Base-by-base conservation (phyloP, 2,113 vertebrate species). In the Spermophilus dauricus region DNA sequence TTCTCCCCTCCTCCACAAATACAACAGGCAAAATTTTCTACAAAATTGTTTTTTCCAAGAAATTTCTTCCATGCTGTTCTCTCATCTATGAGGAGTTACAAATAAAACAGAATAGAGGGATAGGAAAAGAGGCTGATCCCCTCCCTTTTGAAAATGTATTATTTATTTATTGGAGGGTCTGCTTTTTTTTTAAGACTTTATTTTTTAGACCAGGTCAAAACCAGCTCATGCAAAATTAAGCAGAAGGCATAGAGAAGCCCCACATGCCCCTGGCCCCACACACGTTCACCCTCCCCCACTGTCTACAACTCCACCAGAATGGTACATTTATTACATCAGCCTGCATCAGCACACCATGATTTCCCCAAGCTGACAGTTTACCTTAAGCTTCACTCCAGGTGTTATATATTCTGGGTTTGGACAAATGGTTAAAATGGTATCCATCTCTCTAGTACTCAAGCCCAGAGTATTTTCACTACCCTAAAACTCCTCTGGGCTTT, bases 251-350 rank as follows among this genome's bases (percentile, higher is more conserved):
- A 53, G 14, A 90, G 12, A 28, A 32, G 28, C 39, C 8, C 18
- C 14, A 28, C 28, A 37, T 6, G 22, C 26, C 5, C 56, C 16
- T 48, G 6, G 10, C n/a, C 28, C 32, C 3, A 4, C 16, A 42
- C 18, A 2, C 0, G 13, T 42, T 17, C 5, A 4, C 4, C 11
- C 20, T 75, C 24, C 12, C 8, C 1, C 26, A 5, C 13, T 34
- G 11, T 53, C 17, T 12, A 65, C 34, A 16, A 4, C 26, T 26
- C 37, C 42, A 18, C 28, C 14, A 8, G 13, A 76, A 2, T 30
- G 16, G 65, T 28, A 16, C 39, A 22, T 3, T 34, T 67, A 34
- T 51, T 53, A 13, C n/a, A 53, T 37, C 22, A 73, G 12, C 14
- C 63, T 65, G 0, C 3, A 6, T 0, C 30, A 24, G 8, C 6